Evolutionary conservation across 1,140 invertebrate species (phyloP).

Genomic region (Bacillus rossius): DNA sequence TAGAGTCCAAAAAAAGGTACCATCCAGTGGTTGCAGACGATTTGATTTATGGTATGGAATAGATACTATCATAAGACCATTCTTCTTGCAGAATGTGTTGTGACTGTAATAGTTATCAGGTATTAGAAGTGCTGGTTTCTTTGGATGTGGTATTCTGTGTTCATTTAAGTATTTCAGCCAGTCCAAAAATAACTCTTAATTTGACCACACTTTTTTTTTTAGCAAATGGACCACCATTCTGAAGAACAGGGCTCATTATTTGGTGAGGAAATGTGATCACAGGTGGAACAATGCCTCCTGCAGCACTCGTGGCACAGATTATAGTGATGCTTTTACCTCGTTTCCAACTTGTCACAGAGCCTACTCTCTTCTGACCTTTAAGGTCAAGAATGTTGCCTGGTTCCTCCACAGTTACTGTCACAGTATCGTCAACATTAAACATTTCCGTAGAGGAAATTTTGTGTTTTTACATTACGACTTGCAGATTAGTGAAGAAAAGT

Average conservation of each 20-base stretch:
- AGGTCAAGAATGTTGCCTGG: constrained; percentile 27
- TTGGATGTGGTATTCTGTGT: constrained; percentile 22
- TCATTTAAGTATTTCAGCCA: constrained; percentile 26
- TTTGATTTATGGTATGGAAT: constrained; percentile 38
- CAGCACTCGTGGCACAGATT: constrained; percentile 31
- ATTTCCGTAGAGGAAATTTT: constrained; percentile 32
- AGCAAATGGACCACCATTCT: constrained; percentile 30
- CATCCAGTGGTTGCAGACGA: background rate
- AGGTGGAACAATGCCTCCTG: constrained; percentile 35
- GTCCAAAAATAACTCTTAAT: constrained; percentile 5
- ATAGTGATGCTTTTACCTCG: constrained; percentile 39
- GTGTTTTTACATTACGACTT: constrained; percentile 26
- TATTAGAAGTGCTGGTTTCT: constrained; percentile 26
- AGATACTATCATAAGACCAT: constrained; percentile 30
- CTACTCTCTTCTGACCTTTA: constrained; percentile 39
- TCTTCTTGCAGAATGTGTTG: constrained; percentile 26
- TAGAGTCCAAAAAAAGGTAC: constrained; percentile 12
- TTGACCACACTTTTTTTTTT: constrained; percentile 22
- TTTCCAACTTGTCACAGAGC: constrained; percentile 39
- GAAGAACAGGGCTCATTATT: constrained; percentile 24
- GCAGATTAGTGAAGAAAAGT: constrained; percentile 29
- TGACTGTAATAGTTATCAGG: constrained; percentile 34
- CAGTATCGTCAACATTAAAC: constrained; percentile 41
- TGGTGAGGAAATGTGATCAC: constrained; percentile 38
- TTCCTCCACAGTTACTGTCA: constrained; percentile 35